Evolutionary conservation across 2,888 invertebrate species (phyloP).

Genomic region (Thymelicus lineola): DNA sequence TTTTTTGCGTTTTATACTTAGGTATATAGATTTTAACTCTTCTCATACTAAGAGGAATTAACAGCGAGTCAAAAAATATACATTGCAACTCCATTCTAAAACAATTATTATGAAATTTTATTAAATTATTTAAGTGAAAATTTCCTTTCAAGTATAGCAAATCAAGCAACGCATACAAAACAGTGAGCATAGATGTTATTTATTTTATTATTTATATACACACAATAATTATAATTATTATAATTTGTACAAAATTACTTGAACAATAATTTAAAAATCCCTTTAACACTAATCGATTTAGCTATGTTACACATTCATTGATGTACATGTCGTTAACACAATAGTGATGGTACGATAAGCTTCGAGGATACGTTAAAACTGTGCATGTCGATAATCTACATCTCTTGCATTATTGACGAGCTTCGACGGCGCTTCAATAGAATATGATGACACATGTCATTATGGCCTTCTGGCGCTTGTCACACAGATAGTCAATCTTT

Average conservation of each 20-base stretch:
- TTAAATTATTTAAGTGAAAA: no score
- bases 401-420: slow-evolving; percentile 79
- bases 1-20: no score
- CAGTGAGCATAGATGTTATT: neutral
- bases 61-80: no score
- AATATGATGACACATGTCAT: slow-evolving; percentile 80
- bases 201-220: no score
- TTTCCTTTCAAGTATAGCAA: no score
- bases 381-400: slow-evolving; percentile 81
- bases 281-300: slow-evolving; percentile 33
- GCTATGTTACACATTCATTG: no score
- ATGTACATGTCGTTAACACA: slow-evolving; percentile 41
- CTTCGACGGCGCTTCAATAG: slow-evolving; percentile 65
- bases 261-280: slow-evolving; percentile 23
- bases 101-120: no score
- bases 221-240: no score
- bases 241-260: neutral
- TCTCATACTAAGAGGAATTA: no score
- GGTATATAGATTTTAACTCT: no score
- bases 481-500: slow-evolving; percentile 58
- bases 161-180: no score
- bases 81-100: no score
- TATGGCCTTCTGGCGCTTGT: slow-evolving; percentile 66
- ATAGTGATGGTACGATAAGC: slow-evolving; percentile 68
- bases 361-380: slow-evolving; percentile 68